phyloP scores from a whole-genome alignment of 2,113 vertebrate genomes.

The Sebastes schlegelii region DNA sequence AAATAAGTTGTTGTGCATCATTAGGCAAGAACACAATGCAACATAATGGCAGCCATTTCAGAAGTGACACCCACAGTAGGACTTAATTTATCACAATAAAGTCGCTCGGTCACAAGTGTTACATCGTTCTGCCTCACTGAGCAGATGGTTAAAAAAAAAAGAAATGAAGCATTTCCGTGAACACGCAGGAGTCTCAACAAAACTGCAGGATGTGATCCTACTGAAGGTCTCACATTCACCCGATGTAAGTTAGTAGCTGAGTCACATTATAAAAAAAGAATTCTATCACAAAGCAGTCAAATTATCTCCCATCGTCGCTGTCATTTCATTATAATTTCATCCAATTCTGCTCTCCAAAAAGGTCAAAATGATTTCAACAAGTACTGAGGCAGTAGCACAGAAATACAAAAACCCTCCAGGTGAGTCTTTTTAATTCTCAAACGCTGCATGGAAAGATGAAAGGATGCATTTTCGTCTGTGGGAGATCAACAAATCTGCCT shows the following conservation, averaged over 20 bases:
- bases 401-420: not conserved
- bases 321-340: not conserved
- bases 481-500: slow-evolving; percentile 25
- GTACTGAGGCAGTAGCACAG: not conserved
- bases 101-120: slow-evolving; percentile 22
- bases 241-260: not conserved
- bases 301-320: not conserved
- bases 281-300: not conserved
- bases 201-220: not conserved
- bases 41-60: slow-evolving; percentile 62
- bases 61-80: slow-evolving; percentile 58
- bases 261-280: not conserved
- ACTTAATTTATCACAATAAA: slow-evolving; percentile 65
- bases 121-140: not conserved
- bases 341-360: not conserved
- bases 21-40: slow-evolving; percentile 52
- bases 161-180: not conserved
- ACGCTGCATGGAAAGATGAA: slow-evolving; percentile 24
- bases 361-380: not conserved
- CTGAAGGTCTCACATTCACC: slow-evolving; percentile 11
- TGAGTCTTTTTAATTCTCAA: not conserved
- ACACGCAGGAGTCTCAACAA: not conserved
- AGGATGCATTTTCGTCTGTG: not conserved
- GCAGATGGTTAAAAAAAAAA: slow-evolving; percentile 34
- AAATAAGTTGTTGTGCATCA: slow-evolving; percentile 41